Evolutionary conservation across 2,888 invertebrate species (phyloP), one percentile per base, ranked within the genome.

Genomic region (Lagria hirta): DNA sequence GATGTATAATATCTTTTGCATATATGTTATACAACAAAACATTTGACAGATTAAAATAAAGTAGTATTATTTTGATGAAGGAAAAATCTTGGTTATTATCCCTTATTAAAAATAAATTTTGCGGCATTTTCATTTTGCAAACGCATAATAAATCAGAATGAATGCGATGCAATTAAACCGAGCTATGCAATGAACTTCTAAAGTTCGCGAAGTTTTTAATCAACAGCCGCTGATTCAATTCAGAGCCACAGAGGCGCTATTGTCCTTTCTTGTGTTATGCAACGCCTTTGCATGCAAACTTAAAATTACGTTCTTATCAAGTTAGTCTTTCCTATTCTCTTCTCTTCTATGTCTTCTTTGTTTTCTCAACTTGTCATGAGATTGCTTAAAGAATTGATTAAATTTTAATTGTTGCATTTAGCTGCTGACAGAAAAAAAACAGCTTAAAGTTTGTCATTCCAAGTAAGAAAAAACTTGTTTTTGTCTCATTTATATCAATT

Each of bases 161-260:
- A 60, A 61, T 62, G 62, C 59, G 62, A 65, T 64, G 61, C 64
- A 66, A 65, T 66, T 64, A 66, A 64, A 63, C 54, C 57, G 16
- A 55, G 54, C 61, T 60, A 61, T 61, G 64, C 64, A 61, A 57
- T 58, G 61, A 55, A 64, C 60, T 65, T 65, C 57, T 49, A 52
- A 64, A 65, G 61, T 64, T 63, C 49, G 42, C 47, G 54, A 64
- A 62, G 62, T 62, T 64, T 68, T 68, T 68, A 68, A 68, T 68
- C 66, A 66, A 65, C 65, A 59, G 57, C 62, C 61, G 45, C 58
- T 65, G 65, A 66, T 66, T 68, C 65, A 65, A 65, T 66, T 65
- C 60, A 44, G 52, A 54, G 55, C 62, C 64, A 56, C 62, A 63
- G 60, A 60, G 60, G 60, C 57, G 57, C 62, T 59, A 62, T 66